phyloP scores from a whole-genome alignment of 2,113 vertebrate genomes.

The Amphilophus citrinellus region DNA sequence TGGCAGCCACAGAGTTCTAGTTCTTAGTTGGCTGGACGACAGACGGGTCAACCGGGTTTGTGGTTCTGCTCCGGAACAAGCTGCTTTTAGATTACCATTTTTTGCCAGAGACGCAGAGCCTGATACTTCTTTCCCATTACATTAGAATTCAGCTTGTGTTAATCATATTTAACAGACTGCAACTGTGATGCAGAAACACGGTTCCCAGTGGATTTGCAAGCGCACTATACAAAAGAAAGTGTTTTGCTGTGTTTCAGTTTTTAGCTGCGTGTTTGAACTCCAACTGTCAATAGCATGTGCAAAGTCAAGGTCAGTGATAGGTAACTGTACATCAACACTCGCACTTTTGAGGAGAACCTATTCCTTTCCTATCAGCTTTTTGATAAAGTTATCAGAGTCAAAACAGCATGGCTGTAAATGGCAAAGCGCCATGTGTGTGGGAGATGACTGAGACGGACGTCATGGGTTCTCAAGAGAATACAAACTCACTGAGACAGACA shows the following conservation, averaged over 20 bases:
- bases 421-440: conserved; percentile 36
- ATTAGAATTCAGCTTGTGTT: conserved; percentile 54
- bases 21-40: conserved; percentile 66
- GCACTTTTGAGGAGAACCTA: conserved; percentile 24
- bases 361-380: conserved; percentile 45
- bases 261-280: neutral
- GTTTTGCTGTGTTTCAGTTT: neutral
- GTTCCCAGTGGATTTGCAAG: conserved; percentile 18
- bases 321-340: conserved; percentile 41
- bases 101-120: conserved; percentile 47
- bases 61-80: conserved; percentile 70
- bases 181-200: conserved; percentile 35
- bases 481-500: conserved; percentile 41
- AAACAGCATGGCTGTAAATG: conserved; percentile 60
- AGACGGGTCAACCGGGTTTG: conserved; percentile 71
- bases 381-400: conserved; percentile 68
- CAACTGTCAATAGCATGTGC: neutral
- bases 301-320: conserved; percentile 50
- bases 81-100: conserved; percentile 62
- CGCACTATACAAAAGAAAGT: neutral
- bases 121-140: conserved; percentile 53
- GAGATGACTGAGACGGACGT: conserved; percentile 55
- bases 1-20: conserved; percentile 62
- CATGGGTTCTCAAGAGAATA: conserved; percentile 53
- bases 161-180: conserved; percentile 39